Evolutionary conservation across 2,888 invertebrate genomes (phyloP).

Genomic region (Luperina nickerlii): DNA sequence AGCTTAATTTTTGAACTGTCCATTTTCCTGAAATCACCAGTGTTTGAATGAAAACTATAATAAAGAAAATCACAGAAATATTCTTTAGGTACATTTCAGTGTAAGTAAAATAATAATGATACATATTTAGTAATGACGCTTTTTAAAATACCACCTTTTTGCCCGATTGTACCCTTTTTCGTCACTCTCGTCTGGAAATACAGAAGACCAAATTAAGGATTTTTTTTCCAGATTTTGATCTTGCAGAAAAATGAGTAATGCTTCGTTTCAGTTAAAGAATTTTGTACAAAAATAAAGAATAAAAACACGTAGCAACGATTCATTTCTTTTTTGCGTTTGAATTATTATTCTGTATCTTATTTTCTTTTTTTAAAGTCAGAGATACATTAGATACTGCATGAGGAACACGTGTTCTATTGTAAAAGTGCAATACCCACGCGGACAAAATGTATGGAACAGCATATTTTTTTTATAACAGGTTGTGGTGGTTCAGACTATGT

Average conservation of each 20-base stretch:
- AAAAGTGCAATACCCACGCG: too few relatives aligned
- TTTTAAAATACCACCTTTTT: neutral
- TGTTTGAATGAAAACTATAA: too few relatives aligned
- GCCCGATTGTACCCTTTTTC: neutral
- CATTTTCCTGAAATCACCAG: too few relatives aligned
- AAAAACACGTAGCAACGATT: conserved; percentile 13
- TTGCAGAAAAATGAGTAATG: neutral
- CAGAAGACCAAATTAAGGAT: conserved; percentile 3
- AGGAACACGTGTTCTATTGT: neutral
- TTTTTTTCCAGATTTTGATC: neutral
- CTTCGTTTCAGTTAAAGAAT: neutral
- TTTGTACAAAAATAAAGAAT: neutral
- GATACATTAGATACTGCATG: neutral
- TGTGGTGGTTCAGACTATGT: too few relatives aligned
- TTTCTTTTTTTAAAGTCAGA: neutral
- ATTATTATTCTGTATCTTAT: neutral
- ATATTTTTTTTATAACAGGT: too few relatives aligned
- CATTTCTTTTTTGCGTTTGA: neutral
- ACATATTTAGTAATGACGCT: too few relatives aligned
- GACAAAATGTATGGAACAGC: too few relatives aligned
- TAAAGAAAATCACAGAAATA: too few relatives aligned
- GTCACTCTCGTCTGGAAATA: conserved; percentile 1
- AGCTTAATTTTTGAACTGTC: too few relatives aligned
- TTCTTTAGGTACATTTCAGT: too few relatives aligned
- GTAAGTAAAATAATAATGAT: too few relatives aligned